A percentile compares a stretch with the other conserved stretches of the same genome.
These are phyloP conservation scores for Marcusenius ussheri DNA, from an alignment of 2,113 vertebrate genomes.

Conservation along the genomic window DNA sequence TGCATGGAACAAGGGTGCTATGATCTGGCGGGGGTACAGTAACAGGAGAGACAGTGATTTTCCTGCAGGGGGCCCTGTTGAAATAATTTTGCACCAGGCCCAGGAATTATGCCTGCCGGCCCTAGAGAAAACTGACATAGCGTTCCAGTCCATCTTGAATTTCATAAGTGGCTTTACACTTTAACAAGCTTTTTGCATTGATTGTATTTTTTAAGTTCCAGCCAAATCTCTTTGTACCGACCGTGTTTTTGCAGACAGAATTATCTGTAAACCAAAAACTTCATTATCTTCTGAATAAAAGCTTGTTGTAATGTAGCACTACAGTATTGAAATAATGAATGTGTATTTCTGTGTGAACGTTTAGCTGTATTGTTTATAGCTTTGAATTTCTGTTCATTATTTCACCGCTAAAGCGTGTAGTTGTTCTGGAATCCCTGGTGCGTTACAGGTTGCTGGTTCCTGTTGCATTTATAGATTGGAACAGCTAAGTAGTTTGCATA, in stretches of 20 bases:
- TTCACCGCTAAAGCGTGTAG: neutral
- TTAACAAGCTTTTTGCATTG: neutral
- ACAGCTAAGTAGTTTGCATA: neutral
- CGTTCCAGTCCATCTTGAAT: neutral
- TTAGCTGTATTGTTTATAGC: neutral
- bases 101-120: neutral
- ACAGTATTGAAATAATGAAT: neutral
- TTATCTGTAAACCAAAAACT: neutral
- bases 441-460: neutral
- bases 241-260: neutral
- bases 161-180: neutral
- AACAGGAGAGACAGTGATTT: neutral
- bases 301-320: neutral
- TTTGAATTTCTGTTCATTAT: neutral
- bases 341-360: neutral
- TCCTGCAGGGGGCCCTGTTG: neutral
- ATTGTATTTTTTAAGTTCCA: neutral
- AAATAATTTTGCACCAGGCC: neutral
- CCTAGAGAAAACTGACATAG: neutral
- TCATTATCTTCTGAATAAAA: neutral
- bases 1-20: neutral
- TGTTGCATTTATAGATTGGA: neutral
- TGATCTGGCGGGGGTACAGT: neutral
- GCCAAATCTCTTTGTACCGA: neutral
- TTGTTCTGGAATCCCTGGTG: neutral